Conservation (phyloP, 2,797 vertebrate species). For the Mus caroli region DNA sequence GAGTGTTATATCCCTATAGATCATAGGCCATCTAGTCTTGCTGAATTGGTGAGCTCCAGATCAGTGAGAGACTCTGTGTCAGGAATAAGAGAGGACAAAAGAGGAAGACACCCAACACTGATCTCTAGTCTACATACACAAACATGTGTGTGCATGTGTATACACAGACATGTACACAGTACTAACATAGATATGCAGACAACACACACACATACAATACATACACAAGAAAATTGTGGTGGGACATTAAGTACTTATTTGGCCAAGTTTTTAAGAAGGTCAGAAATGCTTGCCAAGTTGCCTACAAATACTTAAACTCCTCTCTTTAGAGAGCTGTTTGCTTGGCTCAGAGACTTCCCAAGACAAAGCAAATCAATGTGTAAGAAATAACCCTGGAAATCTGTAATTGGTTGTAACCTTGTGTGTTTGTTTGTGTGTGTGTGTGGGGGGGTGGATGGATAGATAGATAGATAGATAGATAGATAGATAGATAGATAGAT, state of each 20-base stretch:
- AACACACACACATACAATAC: neutral
- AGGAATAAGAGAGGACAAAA: neutral
- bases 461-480: neutral
- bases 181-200: neutral
- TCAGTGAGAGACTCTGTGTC: neutral
- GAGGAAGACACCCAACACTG: neutral
- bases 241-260: neutral
- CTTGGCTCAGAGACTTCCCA: neutral
- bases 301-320: neutral
- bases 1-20: neutral
- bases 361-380: conserved; percentile 19
- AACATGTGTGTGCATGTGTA: neutral
- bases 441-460: neutral
- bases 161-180: neutral
- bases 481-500: neutral
- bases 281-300: neutral
- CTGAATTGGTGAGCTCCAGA: neutral
- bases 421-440: neutral
- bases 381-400: neutral
- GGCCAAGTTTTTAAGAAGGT: neutral
- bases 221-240: neutral
- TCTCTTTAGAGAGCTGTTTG: neutral
- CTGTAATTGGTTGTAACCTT: neutral
- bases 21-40: neutral
- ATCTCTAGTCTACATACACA: neutral